Base-by-base conservation (phyloP, 2,888 invertebrate genomes). In the Drosophila leonis region DNA sequence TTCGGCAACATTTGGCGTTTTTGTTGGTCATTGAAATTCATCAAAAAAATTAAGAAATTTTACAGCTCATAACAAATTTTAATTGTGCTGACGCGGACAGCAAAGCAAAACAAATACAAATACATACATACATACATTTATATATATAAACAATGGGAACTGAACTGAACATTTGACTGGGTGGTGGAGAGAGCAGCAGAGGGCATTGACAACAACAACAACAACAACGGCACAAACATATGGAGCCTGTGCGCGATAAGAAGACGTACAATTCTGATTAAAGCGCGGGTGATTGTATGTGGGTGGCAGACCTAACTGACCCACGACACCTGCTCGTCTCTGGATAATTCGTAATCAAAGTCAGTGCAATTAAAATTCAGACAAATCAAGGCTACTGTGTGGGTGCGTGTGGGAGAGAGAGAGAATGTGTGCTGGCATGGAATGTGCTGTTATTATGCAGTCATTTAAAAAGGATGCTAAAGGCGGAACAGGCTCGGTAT, bases 61-160 rank as follows among this genome's bases (percentile, higher is more conserved):
- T 90, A 90, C 90, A 87, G 90, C 82, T 87, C 85, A 84, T 87
- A 82, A 87, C 42, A 79, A 69, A 75, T 77, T 75, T 85, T 74
- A 87, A 86, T 81, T 87, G 69, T 68, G 75, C 90, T 72, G 88
- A 89, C 72, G 88, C 70, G 67, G 33, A 35, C 35, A 29, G 18
- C 27, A 62, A 64, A 60, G 51, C 54, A 37, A 49, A 41, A 42
- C 39, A 37, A 18, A 57, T 31, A 42, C 9, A 46, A 7, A n/a
- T n/a, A n/a, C 10, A 27, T 10, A 37, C 5, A 15, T 4, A 39
- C 3, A 54, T 18, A 55, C 12, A 48, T 13, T 24, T 35, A 44
- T 18, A 49, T 39, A 35, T n/a, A 33, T 31, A 33, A 51, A 65
- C 35, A 39, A 35, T 10, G 48, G 1, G 1, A 41, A 29, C 24